Evolutionary conservation across 2,888 invertebrate genomes (phyloP), one percentile per base, ranked within the genome.

Genomic region (Melanophora roralis): DNA sequence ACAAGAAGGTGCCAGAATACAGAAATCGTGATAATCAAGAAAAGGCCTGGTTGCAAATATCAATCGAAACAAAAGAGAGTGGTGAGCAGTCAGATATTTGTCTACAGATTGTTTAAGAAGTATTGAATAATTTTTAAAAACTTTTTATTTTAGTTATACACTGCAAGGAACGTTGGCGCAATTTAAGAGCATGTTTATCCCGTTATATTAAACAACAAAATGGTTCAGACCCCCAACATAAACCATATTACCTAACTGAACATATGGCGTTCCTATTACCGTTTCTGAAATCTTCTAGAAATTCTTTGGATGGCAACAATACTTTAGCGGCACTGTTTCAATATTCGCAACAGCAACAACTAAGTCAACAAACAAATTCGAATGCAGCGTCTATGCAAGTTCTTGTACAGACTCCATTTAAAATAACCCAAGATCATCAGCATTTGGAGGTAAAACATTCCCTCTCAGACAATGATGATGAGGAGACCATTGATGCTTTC

Each of bases 121-220:
- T 8, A 9, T 5, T 34, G 11, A 4, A 36, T 4, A 43, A 19
- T 38, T 23, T 27, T 27, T 8, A n/a, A n/a, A n/a, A n/a, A n/a
- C n/a, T n/a, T n/a, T 14, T 59, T 47, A 5, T 59, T 59, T 19
- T 16, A 90, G 90, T 90, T 5, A 87, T 89, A 45, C 89, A 90
- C 82, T 90, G 90, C 83, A 90, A 90, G 84, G 90, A 90, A 82
- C 85, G 90, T 51, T 90, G 90, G 90, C 85, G 90, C 36, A 90
- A 90, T 81, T 82, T 90, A 14, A 86, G 90, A 16, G 90, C 89
- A 45, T 90, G 89, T 51, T 85, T 89, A 14, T 89, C 89, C 3
- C 86, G 90, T 2, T 89, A 89, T 27, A 89, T 89, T 51, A 89
- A 89, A 60, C 89, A 89, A 71, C 89, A 89, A 74, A 87, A 85